phyloP scores from a whole-genome alignment of 2,888 invertebrate species.

The Pandemis heparana region DNA sequence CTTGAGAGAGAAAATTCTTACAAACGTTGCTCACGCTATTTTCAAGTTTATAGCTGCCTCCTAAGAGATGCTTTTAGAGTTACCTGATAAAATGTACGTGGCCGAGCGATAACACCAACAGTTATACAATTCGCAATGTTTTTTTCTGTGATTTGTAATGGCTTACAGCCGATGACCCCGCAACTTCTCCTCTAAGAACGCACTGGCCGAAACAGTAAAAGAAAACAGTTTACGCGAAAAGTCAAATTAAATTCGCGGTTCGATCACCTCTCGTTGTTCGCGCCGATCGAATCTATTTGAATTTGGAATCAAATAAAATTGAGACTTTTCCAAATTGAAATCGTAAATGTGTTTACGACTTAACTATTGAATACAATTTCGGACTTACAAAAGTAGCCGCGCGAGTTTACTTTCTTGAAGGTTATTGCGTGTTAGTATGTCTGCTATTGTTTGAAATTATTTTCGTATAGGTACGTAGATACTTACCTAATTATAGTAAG shows the following conservation, averaged over 20 bases:
- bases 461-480: not conserved
- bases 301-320: constrained; percentile 15
- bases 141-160: constrained; percentile 39
- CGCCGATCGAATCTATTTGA: constrained; percentile 1
- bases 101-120: constrained; percentile 35
- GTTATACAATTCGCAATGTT: constrained; percentile 42
- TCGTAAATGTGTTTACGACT: constrained; percentile 2
- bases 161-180: constrained; percentile 40
- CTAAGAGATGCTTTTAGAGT: constrained; percentile 4
- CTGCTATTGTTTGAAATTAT: not conserved
- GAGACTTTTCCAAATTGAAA: not conserved
- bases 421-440: not conserved
- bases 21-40: constrained; percentile 3
- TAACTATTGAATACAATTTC: not conserved
- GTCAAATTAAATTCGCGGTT: constrained; percentile 20
- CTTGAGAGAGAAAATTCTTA: constrained; percentile 43
- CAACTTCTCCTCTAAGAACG: constrained; percentile 20
- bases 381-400: not conserved
- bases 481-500: not conserved
- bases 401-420: not conserved
- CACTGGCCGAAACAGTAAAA: constrained; percentile 36
- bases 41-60: not conserved
- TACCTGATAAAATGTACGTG: constrained; percentile 34
- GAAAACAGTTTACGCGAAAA: constrained; percentile 35
- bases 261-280: constrained; percentile 18